These are phyloP conservation scores for Melanogrammus aeglefinus DNA, from an alignment of 2,797 vertebrate species.

Conservation along the genomic window DNA sequence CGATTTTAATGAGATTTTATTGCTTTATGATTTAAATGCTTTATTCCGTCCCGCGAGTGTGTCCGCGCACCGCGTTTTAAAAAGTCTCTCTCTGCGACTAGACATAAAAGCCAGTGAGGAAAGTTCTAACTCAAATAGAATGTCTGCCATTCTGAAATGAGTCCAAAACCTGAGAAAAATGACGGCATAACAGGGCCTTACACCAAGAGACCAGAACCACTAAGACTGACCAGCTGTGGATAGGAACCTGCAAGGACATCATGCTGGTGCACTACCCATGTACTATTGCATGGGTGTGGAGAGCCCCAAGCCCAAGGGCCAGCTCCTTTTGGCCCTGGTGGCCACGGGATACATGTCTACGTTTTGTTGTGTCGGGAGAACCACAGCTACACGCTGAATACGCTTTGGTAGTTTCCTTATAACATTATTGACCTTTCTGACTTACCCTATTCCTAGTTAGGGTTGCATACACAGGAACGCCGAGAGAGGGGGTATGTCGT, in stretches of 20 bases:
- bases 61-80: not conserved
- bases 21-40: not conserved
- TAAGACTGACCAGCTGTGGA: not conserved
- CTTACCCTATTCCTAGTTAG: too few species aligned
- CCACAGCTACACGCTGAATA: not conserved
- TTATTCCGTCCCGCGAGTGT: not conserved
- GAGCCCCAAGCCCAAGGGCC: too few species aligned
- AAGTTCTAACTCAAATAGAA: not conserved
- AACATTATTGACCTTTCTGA: too few species aligned
- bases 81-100: not conserved
- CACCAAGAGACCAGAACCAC: not conserved
- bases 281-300: not conserved
- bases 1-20: not conserved
- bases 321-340: not conserved
- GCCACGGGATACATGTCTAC: not conserved
- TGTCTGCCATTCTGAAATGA: not conserved
- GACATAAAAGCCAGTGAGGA: not conserved
- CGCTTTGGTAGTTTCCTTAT: too few species aligned
- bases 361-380: not conserved
- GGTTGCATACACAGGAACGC: too few species aligned
- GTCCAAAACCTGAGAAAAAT: not conserved
- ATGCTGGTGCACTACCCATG: not conserved
- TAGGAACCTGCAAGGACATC: too few species aligned
- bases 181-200: not conserved
- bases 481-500: too few species aligned